Evolutionary conservation across 1,140 invertebrate genomes (phyloP), one percentile per base, ranked within the genome.

Genomic region (Amphibalanus amphitrite): DNA sequence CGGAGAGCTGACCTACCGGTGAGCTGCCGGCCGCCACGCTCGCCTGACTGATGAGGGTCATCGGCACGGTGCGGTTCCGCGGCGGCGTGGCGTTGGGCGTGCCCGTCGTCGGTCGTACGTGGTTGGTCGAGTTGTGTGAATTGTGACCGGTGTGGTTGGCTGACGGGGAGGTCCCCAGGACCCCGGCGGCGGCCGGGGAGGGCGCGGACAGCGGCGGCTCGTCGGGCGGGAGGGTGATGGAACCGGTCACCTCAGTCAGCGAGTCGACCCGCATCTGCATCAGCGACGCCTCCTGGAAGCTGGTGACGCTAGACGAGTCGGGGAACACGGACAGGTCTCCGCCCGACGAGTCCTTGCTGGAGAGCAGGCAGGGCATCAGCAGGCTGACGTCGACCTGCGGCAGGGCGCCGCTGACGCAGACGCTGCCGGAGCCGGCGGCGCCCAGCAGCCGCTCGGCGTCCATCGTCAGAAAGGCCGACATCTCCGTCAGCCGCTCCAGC

Each of bases 401-500:
- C 25, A 82, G 71, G n/a, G 77, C 71, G 3, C 79, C 59, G 15
- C 79, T 77, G 15, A 80, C 69, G 28, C 73, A 75, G 0, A 70
- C 29, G 26, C 29, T 47, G 25, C 74, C 74, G 33, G 71, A 28
- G 29, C 73, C 72, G 65, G 79, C 79, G 40, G 83, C 79, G 73
- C 84, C 85, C 69, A 87, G 78, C 75, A 90, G 89, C 69, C 86
- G 82, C 72, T 88, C 86, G 0, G 90, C 86, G 78, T 96, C 92
- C 68, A 90, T 81, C 26, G 87, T 85, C 33, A 96, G 79, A 79
- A 90, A 92, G 1, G 89, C 88, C 1, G 87, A 84, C 80, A 94
- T 82, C 78, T 92, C 89, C 1, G 88, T 84, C 10, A 93, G 76
- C n/a, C 89, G 85, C 81, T 97, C 93, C 29, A 88, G 82, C 69